These are phyloP conservation scores for Ptychochromis oligacanthus DNA, from an alignment of 2,113 vertebrate genomes.

Conservation along the genomic window DNA sequence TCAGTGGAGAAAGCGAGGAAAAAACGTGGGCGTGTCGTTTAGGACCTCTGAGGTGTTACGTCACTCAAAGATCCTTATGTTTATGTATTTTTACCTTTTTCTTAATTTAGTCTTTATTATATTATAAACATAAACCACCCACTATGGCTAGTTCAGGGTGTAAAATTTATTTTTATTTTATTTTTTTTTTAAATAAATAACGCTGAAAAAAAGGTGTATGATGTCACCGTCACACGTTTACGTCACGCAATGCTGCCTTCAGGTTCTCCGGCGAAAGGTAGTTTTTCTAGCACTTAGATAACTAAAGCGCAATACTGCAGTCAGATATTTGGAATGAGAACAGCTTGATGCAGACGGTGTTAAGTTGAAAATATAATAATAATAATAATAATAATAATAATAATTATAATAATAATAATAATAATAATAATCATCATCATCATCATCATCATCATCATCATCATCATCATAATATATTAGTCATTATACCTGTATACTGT, in stretches of 20 bases:
- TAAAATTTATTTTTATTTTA: neutral
- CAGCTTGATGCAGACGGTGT: neutral
- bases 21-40: conserved; percentile 10
- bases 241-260: conserved; percentile 11
- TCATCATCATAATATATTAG: no score
- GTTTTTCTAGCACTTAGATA: neutral
- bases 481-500: neutral
- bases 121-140: neutral
- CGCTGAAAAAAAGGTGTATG: neutral
- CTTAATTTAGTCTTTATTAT: neutral
- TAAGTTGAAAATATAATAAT: neutral
- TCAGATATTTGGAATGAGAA: neutral
- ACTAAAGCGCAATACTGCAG: neutral
- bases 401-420: no score
- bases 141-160: neutral
- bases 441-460: no score
- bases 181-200: no score
- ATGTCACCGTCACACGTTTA: neutral
- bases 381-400: neutral
- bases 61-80: neutral
- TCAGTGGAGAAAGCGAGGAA: neutral
- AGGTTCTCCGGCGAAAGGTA: neutral
- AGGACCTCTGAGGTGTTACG: conserved; percentile 26
- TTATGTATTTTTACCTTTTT: neutral
- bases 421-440: no score